Evolutionary conservation across 2,113 vertebrate species (phyloP).

Genomic region (Rattus rattus): DNA sequence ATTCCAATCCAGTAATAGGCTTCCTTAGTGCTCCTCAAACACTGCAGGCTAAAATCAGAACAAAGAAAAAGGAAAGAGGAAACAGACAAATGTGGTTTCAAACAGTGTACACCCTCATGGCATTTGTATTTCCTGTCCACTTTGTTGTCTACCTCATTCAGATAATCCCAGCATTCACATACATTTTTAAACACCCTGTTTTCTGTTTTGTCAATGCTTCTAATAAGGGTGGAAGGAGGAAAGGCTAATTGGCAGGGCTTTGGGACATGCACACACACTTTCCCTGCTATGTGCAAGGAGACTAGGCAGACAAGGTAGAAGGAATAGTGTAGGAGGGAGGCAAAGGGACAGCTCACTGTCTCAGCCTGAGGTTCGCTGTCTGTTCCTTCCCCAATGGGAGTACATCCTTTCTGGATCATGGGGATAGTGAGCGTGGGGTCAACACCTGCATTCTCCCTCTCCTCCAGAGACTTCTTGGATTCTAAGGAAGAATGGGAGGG

Average conservation of each 20-base stretch:
- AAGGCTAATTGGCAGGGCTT: not conserved
- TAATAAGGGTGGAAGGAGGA: slow-evolving; percentile 18
- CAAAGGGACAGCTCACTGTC: slow-evolving; percentile 73
- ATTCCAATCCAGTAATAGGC: slow-evolving; percentile 1
- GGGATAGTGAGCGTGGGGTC: slow-evolving; percentile 88
- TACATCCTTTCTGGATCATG: slow-evolving; percentile 91
- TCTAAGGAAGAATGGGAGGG: slow-evolving; percentile 85
- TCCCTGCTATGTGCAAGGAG: not conserved
- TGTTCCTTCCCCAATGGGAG: slow-evolving; percentile 85
- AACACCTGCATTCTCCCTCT: slow-evolving; percentile 86
- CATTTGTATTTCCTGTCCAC: not conserved
- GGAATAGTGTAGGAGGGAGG: not conserved
- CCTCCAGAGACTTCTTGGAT: slow-evolving; percentile 90
- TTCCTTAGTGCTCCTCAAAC: not conserved
- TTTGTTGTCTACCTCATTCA: slow-evolving; percentile 17
- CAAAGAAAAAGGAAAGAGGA: not conserved
- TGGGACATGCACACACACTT: not conserved
- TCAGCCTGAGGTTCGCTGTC: slow-evolving; percentile 85
- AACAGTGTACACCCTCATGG: not conserved
- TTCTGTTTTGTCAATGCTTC: slow-evolving; percentile 28
- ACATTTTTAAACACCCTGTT: not conserved
- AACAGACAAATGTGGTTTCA: not conserved
- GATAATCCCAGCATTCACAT: slow-evolving; percentile 36
- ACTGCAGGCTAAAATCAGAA: not conserved
- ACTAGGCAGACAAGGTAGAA: not conserved